phyloP scores from a whole-genome alignment of 2,888 invertebrate species.

The Amblyjoppa fuscipennis region DNA sequence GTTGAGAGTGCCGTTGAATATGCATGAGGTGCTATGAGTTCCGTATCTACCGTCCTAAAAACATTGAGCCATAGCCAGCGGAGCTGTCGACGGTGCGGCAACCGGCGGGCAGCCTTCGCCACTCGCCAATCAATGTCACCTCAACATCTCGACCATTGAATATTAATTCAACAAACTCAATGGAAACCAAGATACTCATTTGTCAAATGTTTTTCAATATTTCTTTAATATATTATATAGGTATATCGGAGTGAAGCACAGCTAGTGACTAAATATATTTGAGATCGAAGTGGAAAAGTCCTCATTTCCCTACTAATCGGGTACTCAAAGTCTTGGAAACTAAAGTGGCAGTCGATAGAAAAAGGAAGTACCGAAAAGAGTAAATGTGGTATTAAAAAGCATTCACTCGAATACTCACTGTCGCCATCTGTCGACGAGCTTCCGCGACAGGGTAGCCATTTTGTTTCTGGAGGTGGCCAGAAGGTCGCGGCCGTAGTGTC shows the following conservation, averaged over 20 bases:
- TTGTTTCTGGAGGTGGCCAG: conserved; percentile 87
- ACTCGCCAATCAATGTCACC: conserved; percentile 84
- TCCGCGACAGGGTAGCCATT: conserved; percentile 86
- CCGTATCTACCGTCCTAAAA: conserved; percentile 85
- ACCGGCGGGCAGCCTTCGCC: conserved; percentile 72
- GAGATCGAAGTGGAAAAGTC: neutral
- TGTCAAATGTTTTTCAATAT: neutral
- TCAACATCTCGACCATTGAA: conserved; percentile 73
- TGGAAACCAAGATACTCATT: conserved; percentile 45
- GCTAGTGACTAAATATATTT: neutral
- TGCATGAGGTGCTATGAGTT: conserved; percentile 83
- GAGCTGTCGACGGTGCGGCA: conserved; percentile 73
- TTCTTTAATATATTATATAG: too few species aligned
- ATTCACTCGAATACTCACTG: conserved; percentile 51
- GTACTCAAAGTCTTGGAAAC: neutral
- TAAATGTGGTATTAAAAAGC: too few species aligned
- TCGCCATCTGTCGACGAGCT: conserved; percentile 85
- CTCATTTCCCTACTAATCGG: neutral
- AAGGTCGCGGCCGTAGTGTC: conserved; percentile 85
- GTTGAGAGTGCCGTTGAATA: conserved; percentile 85
- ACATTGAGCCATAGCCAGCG: conserved; percentile 80
- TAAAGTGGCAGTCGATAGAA: conserved; percentile 6
- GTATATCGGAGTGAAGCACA: too few species aligned
- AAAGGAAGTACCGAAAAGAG: conserved; percentile 14
- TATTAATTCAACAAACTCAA: conserved; percentile 80